phyloP scores from a whole-genome alignment of 2,888 invertebrate species.

The Pterobdella sp. region DNA sequence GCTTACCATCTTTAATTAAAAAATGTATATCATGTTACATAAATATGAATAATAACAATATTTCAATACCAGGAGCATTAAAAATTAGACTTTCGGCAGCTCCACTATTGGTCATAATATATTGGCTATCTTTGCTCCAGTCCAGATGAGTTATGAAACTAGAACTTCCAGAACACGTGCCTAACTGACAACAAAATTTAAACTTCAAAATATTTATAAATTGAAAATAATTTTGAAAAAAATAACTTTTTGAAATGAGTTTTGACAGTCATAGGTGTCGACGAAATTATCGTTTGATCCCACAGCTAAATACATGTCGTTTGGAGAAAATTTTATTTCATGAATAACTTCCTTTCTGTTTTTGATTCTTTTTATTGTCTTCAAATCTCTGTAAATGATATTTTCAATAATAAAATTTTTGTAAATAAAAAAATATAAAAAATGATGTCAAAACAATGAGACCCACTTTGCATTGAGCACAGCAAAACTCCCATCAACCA shows the following conservation, averaged over 20 bases:
- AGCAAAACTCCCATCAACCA: constrained; percentile 49
- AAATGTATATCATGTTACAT: neutral
- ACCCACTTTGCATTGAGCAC: constrained; percentile 47
- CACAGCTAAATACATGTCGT: constrained; percentile 51
- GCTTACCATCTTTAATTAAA: constrained; percentile 47
- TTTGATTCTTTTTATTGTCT: constrained; percentile 46
- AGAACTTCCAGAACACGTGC: constrained; percentile 50
- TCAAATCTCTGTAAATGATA: constrained; percentile 48
- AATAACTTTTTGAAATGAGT: constrained; percentile 42
- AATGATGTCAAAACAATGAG: no score
- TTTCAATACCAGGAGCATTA: constrained; percentile 46
- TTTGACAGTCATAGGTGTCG: constrained; percentile 49
- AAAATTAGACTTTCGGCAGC: constrained; percentile 50
- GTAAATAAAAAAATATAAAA: no score
- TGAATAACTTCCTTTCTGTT: constrained; percentile 52
- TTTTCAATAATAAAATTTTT: no score
- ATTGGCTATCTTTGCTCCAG: constrained; percentile 51
- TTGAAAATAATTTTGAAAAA: no score
- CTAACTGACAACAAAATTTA: constrained; percentile 34
- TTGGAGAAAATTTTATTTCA: constrained; percentile 53
- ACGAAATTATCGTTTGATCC: constrained; percentile 53
- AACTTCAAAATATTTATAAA: no score
- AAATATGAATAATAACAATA: neutral
- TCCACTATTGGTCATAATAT: constrained; percentile 52
- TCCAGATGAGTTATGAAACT: constrained; percentile 53